Base-by-base conservation (phyloP, 1,140 invertebrate genomes). In the Trichoplusia ni region DNA sequence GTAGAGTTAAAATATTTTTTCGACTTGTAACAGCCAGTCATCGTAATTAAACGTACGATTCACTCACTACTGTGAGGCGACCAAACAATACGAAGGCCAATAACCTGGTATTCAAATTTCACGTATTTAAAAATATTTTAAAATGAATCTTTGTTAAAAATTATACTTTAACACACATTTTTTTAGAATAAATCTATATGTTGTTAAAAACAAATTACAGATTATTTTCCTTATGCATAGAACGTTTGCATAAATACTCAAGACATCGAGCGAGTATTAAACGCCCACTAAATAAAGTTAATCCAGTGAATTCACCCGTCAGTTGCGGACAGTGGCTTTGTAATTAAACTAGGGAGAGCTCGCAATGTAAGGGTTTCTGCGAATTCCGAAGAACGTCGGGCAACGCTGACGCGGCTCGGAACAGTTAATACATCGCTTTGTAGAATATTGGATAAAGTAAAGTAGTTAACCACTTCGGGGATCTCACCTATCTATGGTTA, bases 41-140 rank as follows among this genome's bases (percentile, higher is more conserved):
- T 83, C 77, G 77, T 75, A 82, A 86, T 85, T 89, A 85, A 86
- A 82, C 42, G 31, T 68, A 75, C 79, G 85, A 85, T 84, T 82
- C 81, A 84, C 84, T 85, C 80, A 64, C 23, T 37, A 25, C 64
- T 60, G 56, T 64, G 60, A 59, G 69, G 63, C 21, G 42, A 51
- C 59, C 33, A 75, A 73, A 67, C 69, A 67, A 35, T 31, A 21
- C 35, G 14, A 27, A 56, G 40, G 25, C 29, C 38, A 59, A 44
- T 59, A 40, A 59, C 56, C 56, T 59, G 56, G 40, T 23, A 58
- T 42, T 42, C 21, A 44, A 44, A 44, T 44, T 44, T 44, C 7
- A 44, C 7, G 21, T 23, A 44, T 23, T 23, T 6, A 21, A 11
- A 9, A 44, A 19, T 23, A n/a, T n/a, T n/a, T n/a, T n/a, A n/a